Conservation (phyloP, 2,888 invertebrate species). For the Gisinianus flammeolus region DNA sequence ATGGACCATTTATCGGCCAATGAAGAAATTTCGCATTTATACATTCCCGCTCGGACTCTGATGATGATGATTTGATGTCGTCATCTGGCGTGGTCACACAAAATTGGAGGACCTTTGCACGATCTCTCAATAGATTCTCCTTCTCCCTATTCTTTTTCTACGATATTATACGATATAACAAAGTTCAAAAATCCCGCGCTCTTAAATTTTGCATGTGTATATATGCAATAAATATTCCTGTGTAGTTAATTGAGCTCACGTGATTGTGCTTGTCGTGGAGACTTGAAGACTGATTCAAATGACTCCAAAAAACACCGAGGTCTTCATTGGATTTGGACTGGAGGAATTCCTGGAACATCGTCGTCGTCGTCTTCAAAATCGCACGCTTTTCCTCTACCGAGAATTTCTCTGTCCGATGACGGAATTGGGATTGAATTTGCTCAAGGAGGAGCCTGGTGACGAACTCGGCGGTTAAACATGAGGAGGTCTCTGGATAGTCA, state of each 20-base stretch:
- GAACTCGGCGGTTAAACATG: neutral
- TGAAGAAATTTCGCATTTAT: neutral
- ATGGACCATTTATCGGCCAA: conserved; percentile 1
- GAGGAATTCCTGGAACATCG: neutral
- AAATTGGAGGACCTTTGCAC: neutral
- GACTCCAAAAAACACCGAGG: no score
- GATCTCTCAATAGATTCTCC: neutral
- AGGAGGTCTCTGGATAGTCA: neutral
- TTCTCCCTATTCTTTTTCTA: no score
- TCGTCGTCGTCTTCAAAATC: neutral
- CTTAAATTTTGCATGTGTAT: no score
- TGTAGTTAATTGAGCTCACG: neutral
- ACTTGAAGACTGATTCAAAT: neutral
- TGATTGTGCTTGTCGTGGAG: neutral
- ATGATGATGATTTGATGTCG: neutral
- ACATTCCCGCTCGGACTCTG: neutral
- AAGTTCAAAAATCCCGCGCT: no score
- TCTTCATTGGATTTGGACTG: neutral
- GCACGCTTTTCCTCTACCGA: neutral
- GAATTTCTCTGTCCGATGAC: neutral
- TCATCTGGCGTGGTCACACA: neutral
- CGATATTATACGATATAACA: no score
- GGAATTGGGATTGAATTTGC: neutral
- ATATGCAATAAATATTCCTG: no score
- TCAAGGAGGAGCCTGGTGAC: neutral